Conservation (phyloP, 2,888 invertebrate genomes). For the Troides helena region DNA sequence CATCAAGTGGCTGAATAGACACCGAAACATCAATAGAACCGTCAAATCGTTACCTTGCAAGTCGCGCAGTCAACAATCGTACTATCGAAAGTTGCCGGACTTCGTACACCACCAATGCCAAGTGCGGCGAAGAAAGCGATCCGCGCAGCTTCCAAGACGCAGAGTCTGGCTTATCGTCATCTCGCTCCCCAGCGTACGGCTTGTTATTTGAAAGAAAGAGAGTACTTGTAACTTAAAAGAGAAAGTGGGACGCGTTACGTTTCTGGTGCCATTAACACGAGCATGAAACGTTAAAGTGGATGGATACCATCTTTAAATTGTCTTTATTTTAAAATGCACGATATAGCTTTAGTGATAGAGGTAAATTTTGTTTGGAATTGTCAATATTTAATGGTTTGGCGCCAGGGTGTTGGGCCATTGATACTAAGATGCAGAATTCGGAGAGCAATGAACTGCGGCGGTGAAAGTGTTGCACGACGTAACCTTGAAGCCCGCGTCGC, state of each 20-base stretch:
- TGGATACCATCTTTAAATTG: constrained; percentile 55
- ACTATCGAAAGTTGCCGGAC: constrained; percentile 79
- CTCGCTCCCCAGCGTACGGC: constrained; percentile 55
- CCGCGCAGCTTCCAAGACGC: constrained; percentile 58
- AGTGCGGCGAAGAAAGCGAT: constrained; percentile 79
- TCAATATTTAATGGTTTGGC: constrained; percentile 42
- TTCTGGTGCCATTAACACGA: constrained; percentile 76
- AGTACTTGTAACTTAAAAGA: constrained; percentile 72
- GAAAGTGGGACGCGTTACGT: constrained; percentile 80
- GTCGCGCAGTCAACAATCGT: constrained; percentile 55
- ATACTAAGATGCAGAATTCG: constrained; percentile 65
- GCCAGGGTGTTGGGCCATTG: constrained; percentile 48
- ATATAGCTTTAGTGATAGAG: constrained; percentile 33
- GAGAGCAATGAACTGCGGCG: constrained; percentile 75
- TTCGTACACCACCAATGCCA: constrained; percentile 74
- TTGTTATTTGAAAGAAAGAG: constrained; percentile 57
- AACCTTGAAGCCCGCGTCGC: constrained; percentile 71
- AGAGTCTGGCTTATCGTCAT: constrained; percentile 57
- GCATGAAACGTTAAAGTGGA: constrained; percentile 76
- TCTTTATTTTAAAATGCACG: constrained; percentile 33
- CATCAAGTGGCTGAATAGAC: constrained; percentile 24
- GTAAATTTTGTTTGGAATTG: constrained; percentile 33
- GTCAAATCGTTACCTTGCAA: constrained; percentile 35
- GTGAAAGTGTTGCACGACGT: constrained; percentile 76
- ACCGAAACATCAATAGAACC: constrained; percentile 36